phyloP scores from a whole-genome alignment of 2,113 vertebrate species.

The Antigone vipio region DNA sequence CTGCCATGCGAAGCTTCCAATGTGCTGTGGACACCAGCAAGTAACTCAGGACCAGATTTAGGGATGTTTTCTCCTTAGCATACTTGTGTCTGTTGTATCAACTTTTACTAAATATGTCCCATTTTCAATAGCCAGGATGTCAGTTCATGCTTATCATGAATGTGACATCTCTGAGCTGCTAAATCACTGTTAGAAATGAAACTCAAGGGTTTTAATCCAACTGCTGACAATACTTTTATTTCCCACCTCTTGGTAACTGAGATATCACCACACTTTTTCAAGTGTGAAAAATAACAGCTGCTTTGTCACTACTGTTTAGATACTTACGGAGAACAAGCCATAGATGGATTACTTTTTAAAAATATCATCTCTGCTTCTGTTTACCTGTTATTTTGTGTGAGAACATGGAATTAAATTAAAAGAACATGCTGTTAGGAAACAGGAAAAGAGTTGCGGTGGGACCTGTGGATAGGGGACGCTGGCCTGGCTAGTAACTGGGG shows the following conservation, averaged over 20 bases:
- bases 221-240: background rate
- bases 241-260: slow-evolving; percentile 7
- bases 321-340: background rate
- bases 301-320: background rate
- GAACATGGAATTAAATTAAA: background rate
- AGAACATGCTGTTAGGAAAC: background rate
- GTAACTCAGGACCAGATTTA: background rate
- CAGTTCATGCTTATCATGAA: background rate
- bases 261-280: background rate
- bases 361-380: background rate
- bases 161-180: slow-evolving; percentile 1
- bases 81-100: background rate
- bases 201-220: background rate
- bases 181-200: background rate
- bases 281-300: slow-evolving; percentile 20
- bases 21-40: background rate
- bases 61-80: background rate
- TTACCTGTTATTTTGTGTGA: background rate
- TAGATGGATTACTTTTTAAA: background rate
- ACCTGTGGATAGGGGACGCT: background rate
- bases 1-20: background rate
- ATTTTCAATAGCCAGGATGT: background rate
- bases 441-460: background rate
- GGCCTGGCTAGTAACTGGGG: background rate
- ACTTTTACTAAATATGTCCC: background rate